Evolutionary conservation across 2,113 vertebrate genomes (phyloP).

Genomic region (Sceloporus tristichus): DNA sequence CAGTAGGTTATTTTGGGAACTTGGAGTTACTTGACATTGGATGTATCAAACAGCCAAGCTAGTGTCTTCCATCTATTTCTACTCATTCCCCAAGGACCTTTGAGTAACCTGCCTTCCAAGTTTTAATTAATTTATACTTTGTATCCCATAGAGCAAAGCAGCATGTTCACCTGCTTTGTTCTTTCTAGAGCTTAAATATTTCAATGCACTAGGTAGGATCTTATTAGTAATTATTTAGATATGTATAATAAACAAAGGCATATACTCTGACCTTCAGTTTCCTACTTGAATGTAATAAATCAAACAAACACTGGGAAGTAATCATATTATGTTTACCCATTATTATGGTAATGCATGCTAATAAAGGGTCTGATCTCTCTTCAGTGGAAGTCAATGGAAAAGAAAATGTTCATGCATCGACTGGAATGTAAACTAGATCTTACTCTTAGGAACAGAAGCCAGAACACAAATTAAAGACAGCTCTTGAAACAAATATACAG

Average conservation of each 20-base stretch:
- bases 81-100: slow-evolving; percentile 40
- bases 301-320: slow-evolving; percentile 34
- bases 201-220: slow-evolving; percentile 22
- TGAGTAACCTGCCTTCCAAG: slow-evolving; percentile 56
- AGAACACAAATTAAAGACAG: not conserved
- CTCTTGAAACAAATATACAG: not conserved
- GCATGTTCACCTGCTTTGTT: slow-evolving; percentile 40
- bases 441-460: not conserved
- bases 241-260: slow-evolving; percentile 41
- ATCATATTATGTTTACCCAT: slow-evolving; percentile 39
- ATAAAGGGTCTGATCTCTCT: slow-evolving; percentile 54
- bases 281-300: slow-evolving; percentile 48
- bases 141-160: slow-evolving; percentile 38
- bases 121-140: slow-evolving; percentile 67
- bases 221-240: slow-evolving; percentile 60
- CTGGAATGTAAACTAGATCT: not conserved
- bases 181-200: slow-evolving; percentile 33
- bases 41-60: slow-evolving; percentile 49
- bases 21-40: slow-evolving; percentile 38
- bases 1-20: slow-evolving; percentile 19
- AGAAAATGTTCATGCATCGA: not conserved
- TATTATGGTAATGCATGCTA: slow-evolving; percentile 44
- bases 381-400: not conserved
- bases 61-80: slow-evolving; percentile 54
- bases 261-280: slow-evolving; percentile 54